phyloP scores from a whole-genome alignment of 2,797 vertebrate species.

The Semotilus atromaculatus region DNA sequence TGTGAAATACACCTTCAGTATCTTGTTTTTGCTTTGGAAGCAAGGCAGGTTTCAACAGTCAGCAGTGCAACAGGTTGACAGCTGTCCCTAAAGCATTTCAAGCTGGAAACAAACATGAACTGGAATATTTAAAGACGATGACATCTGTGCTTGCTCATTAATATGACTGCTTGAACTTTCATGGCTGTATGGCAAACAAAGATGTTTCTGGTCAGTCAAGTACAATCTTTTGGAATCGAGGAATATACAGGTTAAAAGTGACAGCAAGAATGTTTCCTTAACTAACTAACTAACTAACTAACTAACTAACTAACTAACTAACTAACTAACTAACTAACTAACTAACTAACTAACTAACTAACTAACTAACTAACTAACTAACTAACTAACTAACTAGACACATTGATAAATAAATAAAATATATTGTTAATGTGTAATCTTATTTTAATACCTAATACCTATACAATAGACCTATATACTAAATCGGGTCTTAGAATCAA shows the following conservation, averaged over 20 bases:
- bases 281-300: background rate
- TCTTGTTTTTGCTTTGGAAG: constrained; percentile 20
- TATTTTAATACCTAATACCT: no score
- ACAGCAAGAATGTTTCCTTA: background rate
- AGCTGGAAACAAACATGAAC: constrained; percentile 37
- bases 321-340: background rate
- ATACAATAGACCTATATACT: no score
- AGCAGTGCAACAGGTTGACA: constrained; percentile 25
- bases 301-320: no score
- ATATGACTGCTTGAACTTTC: constrained; percentile 57
- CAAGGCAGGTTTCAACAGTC: background rate
- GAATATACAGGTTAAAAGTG: background rate
- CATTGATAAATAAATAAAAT: background rate
- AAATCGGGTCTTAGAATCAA: background rate
- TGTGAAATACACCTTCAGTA: constrained; percentile 46
- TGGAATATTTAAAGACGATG: constrained; percentile 50
- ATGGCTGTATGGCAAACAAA: constrained; percentile 22
- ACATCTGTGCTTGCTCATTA: constrained; percentile 46
- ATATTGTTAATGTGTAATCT: no score
- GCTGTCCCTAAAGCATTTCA: constrained; percentile 46
- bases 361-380: no score
- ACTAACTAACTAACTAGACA: background rate
- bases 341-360: no score
- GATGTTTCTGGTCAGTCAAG: background rate
- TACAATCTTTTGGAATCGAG: background rate